Base-by-base conservation (phyloP, 2,888 invertebrate species). In the Sussaba pulchella region DNA sequence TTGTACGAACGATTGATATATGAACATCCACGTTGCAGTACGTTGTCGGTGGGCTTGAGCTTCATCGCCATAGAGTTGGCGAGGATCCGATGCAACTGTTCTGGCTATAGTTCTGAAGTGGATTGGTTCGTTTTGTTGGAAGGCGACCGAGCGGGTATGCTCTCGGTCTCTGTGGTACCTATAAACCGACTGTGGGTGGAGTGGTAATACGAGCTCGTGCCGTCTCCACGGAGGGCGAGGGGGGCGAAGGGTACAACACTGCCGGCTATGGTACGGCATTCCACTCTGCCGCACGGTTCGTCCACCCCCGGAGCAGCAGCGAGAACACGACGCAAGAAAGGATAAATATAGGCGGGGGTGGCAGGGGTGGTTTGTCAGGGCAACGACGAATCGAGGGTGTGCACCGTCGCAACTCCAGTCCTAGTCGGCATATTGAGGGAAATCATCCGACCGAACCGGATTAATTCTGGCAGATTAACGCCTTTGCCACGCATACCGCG, bases 401-500 rank as follows among this genome's bases (percentile, higher is more conserved):
- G 71, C 57, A 67, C 50, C n/a, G 64, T 67, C 81, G 82, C 78
- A 70, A 74, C 75, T 78, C 78, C 59, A 79, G 72, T 82, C 78
- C 74, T 71, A 78, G 82, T 78, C 85, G 88, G 87, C 89, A 89
- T 90, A 91, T 91, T 91, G 91, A 91, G 88, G 88, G 83, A 89
- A 89, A 88, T 90, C 90, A 91, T 89, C 90, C 90, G 87, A 91
- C 90, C 88, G 89, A 91, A 88, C 85, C 86, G 87, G 89, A 91
- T 91, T 91, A 91, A 91, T 91, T 91, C 91, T 90, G 88, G 88
- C 89, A 90, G 91, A 91, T 91, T 91, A 91, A 90, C 90, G 90
- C 91, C 90, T 90, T 91, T 90, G 88, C 84, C 77, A 67, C 86
- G 80, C 39, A 78, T 81, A 73, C 73, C 66, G 81, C 75, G 79